Percentiles rank a stretch among this genome's conserved stretches.
These are phyloP conservation scores for fruit fly (Drosophila melanogaster) DNA, from an alignment of 1,140 invertebrate genomes.

Conservation along the genomic window DNA sequence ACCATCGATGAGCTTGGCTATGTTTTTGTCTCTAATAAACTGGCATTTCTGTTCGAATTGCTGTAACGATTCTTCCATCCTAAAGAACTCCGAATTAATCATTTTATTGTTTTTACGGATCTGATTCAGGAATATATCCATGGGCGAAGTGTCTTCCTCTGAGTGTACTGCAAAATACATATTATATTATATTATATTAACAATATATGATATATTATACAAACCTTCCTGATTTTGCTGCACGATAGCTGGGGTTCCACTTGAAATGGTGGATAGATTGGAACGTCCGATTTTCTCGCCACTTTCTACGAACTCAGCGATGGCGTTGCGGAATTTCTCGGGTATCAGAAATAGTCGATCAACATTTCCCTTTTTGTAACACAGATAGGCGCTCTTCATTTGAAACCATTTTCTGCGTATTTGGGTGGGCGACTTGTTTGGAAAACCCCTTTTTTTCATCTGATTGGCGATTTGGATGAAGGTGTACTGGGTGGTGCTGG, in stretches of 20 bases:
- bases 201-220: background rate
- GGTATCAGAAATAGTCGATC: conserved; percentile 69
- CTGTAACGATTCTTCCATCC: conserved; percentile 55
- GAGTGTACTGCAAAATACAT: background rate
- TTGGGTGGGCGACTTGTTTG: conserved; percentile 75
- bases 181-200: too few species aligned
- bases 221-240: conserved; percentile 17
- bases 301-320: conserved; percentile 74
- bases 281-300: conserved; percentile 47
- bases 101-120: conserved; percentile 62
- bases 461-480: conserved; percentile 73
- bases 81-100: conserved; percentile 52
- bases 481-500: conserved; percentile 69
- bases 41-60: conserved; percentile 71
- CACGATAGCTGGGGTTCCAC: conserved; percentile 15
- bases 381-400: conserved; percentile 79
- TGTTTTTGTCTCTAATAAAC: conserved; percentile 59
- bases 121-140: conserved; percentile 53
- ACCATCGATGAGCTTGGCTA: conserved; percentile 34
- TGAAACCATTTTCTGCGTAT: conserved; percentile 79
- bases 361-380: conserved; percentile 76
- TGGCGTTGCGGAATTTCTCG: conserved; percentile 66
- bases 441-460: conserved; percentile 74
- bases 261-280: conserved; percentile 31
- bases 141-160: conserved; percentile 13